These are phyloP conservation scores for Leptobrachium leishanense DNA, from an alignment of 2,113 vertebrate genomes.

Conservation along the genomic window DNA sequence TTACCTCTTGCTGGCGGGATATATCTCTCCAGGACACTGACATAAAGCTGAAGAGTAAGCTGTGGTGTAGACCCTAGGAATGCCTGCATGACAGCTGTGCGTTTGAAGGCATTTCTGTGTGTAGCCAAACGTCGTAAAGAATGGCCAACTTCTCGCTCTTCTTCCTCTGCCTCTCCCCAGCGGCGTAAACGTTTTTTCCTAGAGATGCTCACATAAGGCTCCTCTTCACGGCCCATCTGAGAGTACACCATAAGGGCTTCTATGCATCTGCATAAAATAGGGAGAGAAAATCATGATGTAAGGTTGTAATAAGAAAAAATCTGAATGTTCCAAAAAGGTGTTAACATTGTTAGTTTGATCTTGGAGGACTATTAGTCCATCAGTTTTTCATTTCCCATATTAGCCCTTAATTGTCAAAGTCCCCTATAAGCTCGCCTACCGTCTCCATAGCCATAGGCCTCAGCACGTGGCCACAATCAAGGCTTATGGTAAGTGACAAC, in stretches of 20 bases:
- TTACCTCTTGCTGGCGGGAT: conserved; percentile 74
- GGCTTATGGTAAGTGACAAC: no score
- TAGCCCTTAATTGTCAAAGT: no score
- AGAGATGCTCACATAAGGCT: conserved; percentile 86
- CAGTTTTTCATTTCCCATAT: no score
- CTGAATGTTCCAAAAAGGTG: no score
- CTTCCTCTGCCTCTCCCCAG: conserved; percentile 68
- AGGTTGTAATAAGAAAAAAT: no score
- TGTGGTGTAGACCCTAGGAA: conserved; percentile 95
- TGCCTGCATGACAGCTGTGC: conserved; percentile 90
- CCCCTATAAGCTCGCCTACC: no score
- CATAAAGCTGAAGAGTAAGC: conserved; percentile 92
- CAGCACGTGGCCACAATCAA: no score
- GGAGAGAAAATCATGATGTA: no score
- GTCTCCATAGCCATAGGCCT: no score
- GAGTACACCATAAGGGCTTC: conserved; percentile 87
- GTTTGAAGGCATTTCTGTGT: conserved; percentile 93
- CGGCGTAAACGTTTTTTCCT: conserved; percentile 81
- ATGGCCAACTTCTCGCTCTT: conserved; percentile 91
- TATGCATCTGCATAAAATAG: conserved; percentile 77
- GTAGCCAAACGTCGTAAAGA: conserved; percentile 78
- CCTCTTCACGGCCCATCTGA: conserved; percentile 78
- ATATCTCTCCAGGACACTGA: conserved; percentile 84
- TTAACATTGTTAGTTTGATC: no score
- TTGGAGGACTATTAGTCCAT: no score